A percentile compares a stretch with the other conserved stretches of the same genome.
phyloP scores from a whole-genome alignment of 2,797 vertebrate genomes.

The Protonibea diacanthus region DNA sequence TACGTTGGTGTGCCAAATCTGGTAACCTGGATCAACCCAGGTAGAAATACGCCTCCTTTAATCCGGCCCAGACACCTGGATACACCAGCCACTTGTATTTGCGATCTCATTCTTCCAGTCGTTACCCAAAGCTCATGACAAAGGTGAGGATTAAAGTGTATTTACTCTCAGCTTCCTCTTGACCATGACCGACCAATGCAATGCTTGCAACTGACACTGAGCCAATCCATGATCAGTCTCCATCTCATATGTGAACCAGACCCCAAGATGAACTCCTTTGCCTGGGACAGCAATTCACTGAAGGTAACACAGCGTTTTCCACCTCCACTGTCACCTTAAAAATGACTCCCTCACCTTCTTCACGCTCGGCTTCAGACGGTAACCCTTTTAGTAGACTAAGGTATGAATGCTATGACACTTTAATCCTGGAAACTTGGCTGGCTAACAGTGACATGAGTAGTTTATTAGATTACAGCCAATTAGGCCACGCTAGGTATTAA shows the following conservation, averaged over 20 bases:
- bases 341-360: not conserved
- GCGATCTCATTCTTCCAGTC: not conserved
- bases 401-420: not conserved
- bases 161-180: not conserved
- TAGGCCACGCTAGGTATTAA: not conserved
- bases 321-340: not conserved
- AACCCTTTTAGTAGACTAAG: not conserved
- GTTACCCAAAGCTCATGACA: not conserved
- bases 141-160: not conserved
- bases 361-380: not conserved
- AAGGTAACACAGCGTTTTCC: not conserved
- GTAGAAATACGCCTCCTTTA: not conserved
- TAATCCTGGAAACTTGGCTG: slow-evolving; percentile 23
- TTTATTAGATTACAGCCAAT: not conserved
- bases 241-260: not conserved
- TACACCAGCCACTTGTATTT: not conserved
- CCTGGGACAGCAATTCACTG: not conserved
- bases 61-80: not conserved
- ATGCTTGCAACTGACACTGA: not conserved
- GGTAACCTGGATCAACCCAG: too few relatives aligned
- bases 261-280: not conserved
- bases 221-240: not conserved
- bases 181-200: not conserved
- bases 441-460: not conserved
- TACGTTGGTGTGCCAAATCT: too few relatives aligned